phyloP scores from a whole-genome alignment of 2,113 vertebrate species.

The Cygnus buccinator region DNA sequence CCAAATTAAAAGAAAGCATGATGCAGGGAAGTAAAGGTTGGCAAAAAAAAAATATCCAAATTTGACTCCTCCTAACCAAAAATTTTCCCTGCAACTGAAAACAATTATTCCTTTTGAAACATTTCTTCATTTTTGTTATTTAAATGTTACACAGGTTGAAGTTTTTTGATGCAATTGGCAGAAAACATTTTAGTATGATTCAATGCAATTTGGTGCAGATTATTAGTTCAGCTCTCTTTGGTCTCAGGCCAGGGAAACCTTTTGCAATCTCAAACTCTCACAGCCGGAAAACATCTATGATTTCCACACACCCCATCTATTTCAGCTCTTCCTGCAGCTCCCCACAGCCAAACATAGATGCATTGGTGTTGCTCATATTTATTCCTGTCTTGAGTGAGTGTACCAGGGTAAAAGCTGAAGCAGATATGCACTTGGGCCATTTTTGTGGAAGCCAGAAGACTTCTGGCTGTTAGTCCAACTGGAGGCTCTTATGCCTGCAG shows the following conservation, averaged over 20 bases:
- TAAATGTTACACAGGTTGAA: not conserved
- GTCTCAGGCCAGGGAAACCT: not conserved
- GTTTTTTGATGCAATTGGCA: not conserved
- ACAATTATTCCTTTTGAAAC: not conserved
- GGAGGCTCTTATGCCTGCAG: not conserved
- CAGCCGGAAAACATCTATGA: not conserved
- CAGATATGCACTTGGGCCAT: rapidly evolving
- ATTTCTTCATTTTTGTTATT: not conserved
- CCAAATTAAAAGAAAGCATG: not conserved
- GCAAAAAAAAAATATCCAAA: not conserved
- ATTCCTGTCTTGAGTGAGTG: rapidly evolving
- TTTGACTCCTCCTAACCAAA: not conserved
- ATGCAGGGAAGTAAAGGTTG: not conserved
- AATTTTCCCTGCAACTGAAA: not conserved
- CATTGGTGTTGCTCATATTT: rapidly evolving
- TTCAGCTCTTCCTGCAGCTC: not conserved
- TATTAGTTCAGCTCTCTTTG: not conserved
- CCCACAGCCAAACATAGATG: not conserved
- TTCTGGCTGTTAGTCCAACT: not conserved
- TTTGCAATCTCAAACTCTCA: not conserved
- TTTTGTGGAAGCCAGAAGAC: not conserved
- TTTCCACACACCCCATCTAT: not conserved
- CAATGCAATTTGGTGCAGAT: not conserved
- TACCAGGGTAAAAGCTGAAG: not conserved
- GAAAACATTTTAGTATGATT: not conserved